Conservation (phyloP, 1,140 invertebrate genomes). For the Brachionus calyciflorus region DNA sequence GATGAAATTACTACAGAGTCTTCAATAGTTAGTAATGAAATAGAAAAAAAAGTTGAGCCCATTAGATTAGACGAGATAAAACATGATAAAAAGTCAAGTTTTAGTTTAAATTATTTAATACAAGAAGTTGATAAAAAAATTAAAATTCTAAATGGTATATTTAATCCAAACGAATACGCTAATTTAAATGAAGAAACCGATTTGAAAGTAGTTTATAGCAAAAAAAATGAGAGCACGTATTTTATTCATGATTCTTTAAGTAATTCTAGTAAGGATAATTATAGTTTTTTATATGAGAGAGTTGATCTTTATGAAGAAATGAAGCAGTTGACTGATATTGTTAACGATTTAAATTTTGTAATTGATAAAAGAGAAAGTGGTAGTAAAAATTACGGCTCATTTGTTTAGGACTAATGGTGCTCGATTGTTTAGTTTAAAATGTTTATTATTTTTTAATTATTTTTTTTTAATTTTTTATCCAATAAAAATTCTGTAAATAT, state of each 20-base stretch:
- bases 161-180: background rate
- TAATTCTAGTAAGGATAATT: background rate
- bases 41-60: no score
- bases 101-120: slow-evolving; percentile 10
- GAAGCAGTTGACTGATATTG: slow-evolving; percentile 13
- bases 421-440: background rate
- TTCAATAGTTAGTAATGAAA: no score
- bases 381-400: background rate
- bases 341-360: slow-evolving; percentile 9
- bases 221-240: background rate
- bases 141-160: slow-evolving; percentile 9
- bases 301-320: slow-evolving; percentile 7
- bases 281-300: background rate
- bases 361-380: background rate
- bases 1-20: background rate
- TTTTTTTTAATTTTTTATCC: background rate
- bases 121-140: slow-evolving; percentile 31
- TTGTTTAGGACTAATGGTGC: background rate
- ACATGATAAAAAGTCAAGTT: slow-evolving; percentile 22
- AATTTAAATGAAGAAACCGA: background rate
- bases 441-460: background rate
- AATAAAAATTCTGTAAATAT: no score
- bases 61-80: background rate
- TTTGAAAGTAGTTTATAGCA: background rate
- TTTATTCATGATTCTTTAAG: background rate